phyloP scores from a whole-genome alignment of 2,888 invertebrate genomes.

The Epinotia bilunana region DNA sequence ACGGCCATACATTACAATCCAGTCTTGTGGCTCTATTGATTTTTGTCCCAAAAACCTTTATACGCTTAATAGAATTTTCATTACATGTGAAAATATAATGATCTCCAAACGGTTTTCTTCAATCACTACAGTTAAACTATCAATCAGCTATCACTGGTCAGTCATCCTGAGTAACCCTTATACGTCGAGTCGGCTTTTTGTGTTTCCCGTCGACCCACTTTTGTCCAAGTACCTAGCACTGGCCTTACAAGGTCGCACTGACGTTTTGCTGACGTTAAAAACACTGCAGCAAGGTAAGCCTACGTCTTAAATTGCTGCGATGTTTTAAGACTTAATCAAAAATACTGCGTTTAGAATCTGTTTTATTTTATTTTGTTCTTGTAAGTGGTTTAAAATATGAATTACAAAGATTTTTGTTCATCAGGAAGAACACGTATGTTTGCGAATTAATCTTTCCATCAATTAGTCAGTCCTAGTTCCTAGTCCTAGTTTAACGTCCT shows the following conservation, averaged over 20 bases:
- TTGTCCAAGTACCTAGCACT: conserved; percentile 58
- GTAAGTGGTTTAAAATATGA: neutral
- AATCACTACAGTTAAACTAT: conserved; percentile 73
- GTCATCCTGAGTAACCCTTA: conserved; percentile 63
- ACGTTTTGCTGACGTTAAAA: conserved; percentile 54
- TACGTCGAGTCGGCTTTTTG: conserved; percentile 75
- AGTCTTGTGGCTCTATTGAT: neutral
- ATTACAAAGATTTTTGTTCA: neutral
- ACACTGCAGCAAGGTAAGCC: conserved; percentile 50
- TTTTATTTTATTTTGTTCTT: too few relatives aligned
- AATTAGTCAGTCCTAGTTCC: too few relatives aligned
- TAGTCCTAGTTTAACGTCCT: neutral
- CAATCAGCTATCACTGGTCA: conserved; percentile 68
- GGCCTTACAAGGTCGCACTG: conserved; percentile 72
- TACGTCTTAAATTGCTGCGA: conserved; percentile 4
- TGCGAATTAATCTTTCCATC: neutral
- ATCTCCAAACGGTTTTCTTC: conserved; percentile 38
- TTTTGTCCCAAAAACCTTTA: conserved; percentile 3
- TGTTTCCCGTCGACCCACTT: conserved; percentile 76
- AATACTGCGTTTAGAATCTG: neutral
- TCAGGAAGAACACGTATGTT: neutral
- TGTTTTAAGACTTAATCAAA: neutral
- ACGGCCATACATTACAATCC: neutral
- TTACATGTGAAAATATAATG: conserved; percentile 37
- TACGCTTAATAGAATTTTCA: conserved; percentile 29